These are phyloP conservation scores for Trichacis sp. DNA, from an alignment of 2,888 invertebrate species.

Conservation along the genomic window DNA sequence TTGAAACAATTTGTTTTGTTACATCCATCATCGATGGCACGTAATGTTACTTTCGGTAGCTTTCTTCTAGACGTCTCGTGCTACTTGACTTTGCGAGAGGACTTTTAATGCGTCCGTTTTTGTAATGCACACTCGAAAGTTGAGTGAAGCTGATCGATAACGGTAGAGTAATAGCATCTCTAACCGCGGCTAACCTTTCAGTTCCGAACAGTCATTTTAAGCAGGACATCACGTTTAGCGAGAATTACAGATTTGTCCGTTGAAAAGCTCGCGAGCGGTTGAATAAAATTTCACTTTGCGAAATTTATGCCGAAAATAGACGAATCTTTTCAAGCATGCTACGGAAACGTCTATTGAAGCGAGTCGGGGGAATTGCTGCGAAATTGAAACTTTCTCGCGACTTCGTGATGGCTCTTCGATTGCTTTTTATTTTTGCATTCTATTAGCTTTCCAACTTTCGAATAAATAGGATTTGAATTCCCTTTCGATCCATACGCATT, in stretches of 20 bases:
- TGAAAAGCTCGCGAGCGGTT: constrained; percentile 36
- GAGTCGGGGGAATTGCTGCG: constrained; percentile 41
- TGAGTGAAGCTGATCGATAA: neutral
- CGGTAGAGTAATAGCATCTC: neutral
- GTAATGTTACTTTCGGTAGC: neutral
- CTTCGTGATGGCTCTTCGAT: constrained; percentile 44
- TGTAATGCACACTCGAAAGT: constrained; percentile 4
- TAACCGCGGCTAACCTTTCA: neutral
- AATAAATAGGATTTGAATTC: constrained; percentile 42
- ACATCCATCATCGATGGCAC: too few species aligned
- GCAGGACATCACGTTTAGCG: constrained; percentile 39
- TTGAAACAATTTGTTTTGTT: too few species aligned
- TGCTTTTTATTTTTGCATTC: too few species aligned
- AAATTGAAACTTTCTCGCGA: constrained; percentile 45
- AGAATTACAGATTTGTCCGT: constrained; percentile 49
- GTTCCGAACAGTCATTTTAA: constrained; percentile 43
- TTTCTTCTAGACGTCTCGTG: neutral
- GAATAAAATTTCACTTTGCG: constrained; percentile 52
- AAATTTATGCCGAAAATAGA: constrained; percentile 52
- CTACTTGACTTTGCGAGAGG: neutral
- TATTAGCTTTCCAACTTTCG: constrained; percentile 42
- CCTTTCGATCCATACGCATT: constrained; percentile 43
- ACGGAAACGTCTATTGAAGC: constrained; percentile 43
- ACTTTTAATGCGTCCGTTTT: constrained; percentile 2
- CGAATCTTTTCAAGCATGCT: constrained; percentile 42